Conservation (phyloP, 2,888 invertebrate genomes). For the Stenotaenia linearis region DNA sequence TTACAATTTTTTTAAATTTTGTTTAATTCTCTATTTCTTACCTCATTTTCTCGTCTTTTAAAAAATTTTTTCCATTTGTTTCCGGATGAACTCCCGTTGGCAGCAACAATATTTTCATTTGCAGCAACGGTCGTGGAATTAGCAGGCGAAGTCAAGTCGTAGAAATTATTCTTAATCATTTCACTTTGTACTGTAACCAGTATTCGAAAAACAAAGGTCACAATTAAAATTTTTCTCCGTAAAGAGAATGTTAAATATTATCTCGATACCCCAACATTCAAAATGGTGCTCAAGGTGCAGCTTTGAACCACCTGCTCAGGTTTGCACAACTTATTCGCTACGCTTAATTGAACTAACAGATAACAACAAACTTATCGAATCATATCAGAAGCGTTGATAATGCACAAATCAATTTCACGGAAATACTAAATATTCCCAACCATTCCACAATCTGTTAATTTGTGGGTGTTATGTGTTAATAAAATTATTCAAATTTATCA, state of each 20-base stretch:
- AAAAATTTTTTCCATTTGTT: neutral
- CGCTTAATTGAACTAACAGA: neutral
- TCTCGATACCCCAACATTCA: too few relatives aligned
- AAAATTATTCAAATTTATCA: neutral
- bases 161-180: neutral
- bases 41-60: neutral
- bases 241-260: too few relatives aligned
- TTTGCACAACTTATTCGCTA: neutral
- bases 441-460: neutral
- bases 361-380: neutral
- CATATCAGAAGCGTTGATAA: too few relatives aligned
- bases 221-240: too few relatives aligned
- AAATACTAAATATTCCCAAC: neutral
- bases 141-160: neutral
- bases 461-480: neutral
- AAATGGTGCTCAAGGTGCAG: neutral
- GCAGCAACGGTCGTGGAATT: neutral
- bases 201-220: neutral
- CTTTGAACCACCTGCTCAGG: constrained; percentile 6
- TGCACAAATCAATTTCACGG: too few relatives aligned
- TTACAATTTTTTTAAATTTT: too few relatives aligned
- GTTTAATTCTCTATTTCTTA: neutral
- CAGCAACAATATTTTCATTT: neutral
- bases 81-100: neutral
- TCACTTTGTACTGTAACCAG: neutral